Base-by-base conservation (phyloP, 2,113 vertebrate species). In the Callaeas wilsoni region DNA sequence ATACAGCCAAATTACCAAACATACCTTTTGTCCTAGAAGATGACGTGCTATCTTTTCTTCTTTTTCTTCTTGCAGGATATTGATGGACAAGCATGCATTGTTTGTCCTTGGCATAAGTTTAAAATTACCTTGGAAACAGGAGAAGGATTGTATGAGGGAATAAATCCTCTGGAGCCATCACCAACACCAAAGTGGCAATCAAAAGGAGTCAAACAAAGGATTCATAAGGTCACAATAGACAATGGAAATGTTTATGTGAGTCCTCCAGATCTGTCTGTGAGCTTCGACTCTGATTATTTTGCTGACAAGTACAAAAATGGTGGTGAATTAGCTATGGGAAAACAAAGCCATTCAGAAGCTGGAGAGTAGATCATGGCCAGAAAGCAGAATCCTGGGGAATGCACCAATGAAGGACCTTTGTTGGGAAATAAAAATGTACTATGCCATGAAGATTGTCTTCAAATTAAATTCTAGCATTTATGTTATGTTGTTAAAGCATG, bases 31-130 rank as follows among this genome's bases (percentile, higher is more conserved):
- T 21, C 18, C 7, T 47, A 13, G 30, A 67, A 30, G 11, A 44
- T 74, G 5, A 91, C 13, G 76, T 94, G 44, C 9, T 53, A 3
- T 87, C 70, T 87, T 57, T 47, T 17, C 67, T 89, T 55, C 86
- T 84, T 50, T 79, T 93, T 88, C 59, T 53, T 84, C 57, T 41
- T 50, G 15, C 95, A 99, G 99, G 99, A 99, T 90, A 97, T 99
- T 13, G 84, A 97, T 85, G 98, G 98, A 94, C 98, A 98, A 90
- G 76, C 98, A 3, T 99, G 99, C 90, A 98, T 99, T 95, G 95
- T 99, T 97, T 99, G 99, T 90, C 99, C 99, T 26, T 99, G 98
- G 95, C 99, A 99, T 98, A 99, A 99, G 90, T 99, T 98, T 95
- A 99, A 98, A 98, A 99, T 99, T 93, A 97, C 98, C 81, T 92